Conservation (phyloP, 2,113 vertebrate species). For the Spermophilus dauricus region DNA sequence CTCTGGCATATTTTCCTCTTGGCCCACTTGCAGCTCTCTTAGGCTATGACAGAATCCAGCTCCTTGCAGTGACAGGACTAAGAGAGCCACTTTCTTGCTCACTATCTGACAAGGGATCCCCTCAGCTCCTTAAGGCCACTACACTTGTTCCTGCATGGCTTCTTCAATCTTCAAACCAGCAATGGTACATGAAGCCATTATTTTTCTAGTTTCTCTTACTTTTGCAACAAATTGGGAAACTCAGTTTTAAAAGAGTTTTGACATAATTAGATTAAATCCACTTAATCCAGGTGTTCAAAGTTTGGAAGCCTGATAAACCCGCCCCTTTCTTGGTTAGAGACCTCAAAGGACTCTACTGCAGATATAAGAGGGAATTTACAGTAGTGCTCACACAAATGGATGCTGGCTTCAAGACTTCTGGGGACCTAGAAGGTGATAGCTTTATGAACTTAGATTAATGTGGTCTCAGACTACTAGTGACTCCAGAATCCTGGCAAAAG, state of each 20-base stretch:
- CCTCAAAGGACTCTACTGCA: neutral
- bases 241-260: neutral
- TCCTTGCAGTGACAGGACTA: neutral
- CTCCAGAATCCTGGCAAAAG: neutral
- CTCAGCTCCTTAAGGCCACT: neutral
- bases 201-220: neutral
- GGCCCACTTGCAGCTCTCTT: neutral
- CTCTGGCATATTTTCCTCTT: neutral
- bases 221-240: neutral
- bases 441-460: neutral
- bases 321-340: neutral
- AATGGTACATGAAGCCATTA: neutral
- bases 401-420: neutral
- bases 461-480: neutral
- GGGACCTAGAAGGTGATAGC: too few relatives aligned
- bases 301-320: neutral
- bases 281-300: neutral
- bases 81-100: neutral
- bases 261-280: neutral
- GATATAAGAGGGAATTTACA: neutral
- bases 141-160: neutral
- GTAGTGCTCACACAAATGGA: neutral
- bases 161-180: neutral
- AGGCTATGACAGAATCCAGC: neutral
- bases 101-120: neutral